Evolutionary conservation across 1,140 invertebrate genomes (phyloP), one percentile per base, ranked within the genome.

Genomic region (Maniola jurtina): DNA sequence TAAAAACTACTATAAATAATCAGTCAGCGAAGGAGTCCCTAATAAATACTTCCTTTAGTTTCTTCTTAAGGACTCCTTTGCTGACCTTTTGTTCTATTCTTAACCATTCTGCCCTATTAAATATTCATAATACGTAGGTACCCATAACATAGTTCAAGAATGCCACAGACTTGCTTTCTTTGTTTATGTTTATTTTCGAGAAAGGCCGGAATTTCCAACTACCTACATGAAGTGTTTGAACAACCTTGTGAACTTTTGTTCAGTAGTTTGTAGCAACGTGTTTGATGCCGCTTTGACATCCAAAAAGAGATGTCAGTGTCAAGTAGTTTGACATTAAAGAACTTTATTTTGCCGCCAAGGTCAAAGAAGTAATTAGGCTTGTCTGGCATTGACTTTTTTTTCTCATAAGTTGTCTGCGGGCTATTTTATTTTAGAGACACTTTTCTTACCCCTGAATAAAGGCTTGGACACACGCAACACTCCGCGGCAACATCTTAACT

Each of bases 301-400:
- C 48, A 25, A 52, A 52, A 52, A 52, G 45, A 48, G 48, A 52
- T 52, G 48, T 52, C 48, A 52, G 10, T 52, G 48, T 52, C 48
- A 52, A 52, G 48, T 52, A 11, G 48, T 52, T 52, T 16, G 48
- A 52, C 48, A 52, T 52, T 52, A 52, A 52, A 52, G 48, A 16
- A n/a, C 16, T 52, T 52, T 52, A 52, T 52, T 52, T 52, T 52
- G 14, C 15, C 14, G 16, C 48, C 48, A 52, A 52, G 48, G 48
- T 52, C 5, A 52, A 25, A 16, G 48, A 52, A 52, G 48, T 52
- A 25, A 52, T 52, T 52, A 52, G 14, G 7, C 7, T 52, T 48
- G 13, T 15, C 45, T 14, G 45, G 14, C 45, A 6, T n/a, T n/a
- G 45, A 48, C 45, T n/a, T 48, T 48, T 14, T 48, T 14, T n/a